Conservation (phyloP, 64 coral and sea anemone genomes). For the Porites australiensis region DNA sequence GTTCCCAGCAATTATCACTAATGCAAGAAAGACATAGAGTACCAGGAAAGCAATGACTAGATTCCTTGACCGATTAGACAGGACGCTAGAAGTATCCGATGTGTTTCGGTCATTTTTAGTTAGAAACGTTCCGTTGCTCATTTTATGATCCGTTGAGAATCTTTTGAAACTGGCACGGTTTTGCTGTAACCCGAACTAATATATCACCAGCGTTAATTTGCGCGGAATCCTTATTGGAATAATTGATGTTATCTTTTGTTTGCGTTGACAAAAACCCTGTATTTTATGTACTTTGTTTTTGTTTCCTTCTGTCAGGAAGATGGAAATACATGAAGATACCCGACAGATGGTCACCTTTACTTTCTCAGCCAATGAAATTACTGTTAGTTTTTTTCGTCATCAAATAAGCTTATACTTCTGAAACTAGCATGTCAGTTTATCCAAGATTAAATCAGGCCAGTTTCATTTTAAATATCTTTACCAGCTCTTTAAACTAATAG, state of each 20-base stretch:
- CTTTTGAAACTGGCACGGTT: too few relatives aligned
- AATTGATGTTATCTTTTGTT: neutral
- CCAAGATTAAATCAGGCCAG: neutral
- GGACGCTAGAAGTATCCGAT: neutral
- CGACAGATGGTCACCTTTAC: neutral
- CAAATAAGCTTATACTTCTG: neutral
- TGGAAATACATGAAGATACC: neutral
- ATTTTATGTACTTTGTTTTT: neutral
- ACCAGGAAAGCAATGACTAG: conserved; percentile 29
- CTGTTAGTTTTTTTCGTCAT: neutral
- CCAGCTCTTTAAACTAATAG: neutral
- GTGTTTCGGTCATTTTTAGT: neutral
- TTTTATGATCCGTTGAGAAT: neutral
- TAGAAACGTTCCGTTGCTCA: neutral
- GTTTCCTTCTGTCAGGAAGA: neutral
- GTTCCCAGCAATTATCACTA: conserved; percentile 47
- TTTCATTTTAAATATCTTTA: neutral
- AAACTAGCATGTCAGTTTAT: neutral
- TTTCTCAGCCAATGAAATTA: neutral
- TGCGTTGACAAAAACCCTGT: neutral
- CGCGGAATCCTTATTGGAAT: neutral
- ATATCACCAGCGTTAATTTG: conserved; percentile 2
- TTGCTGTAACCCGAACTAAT: neutral
- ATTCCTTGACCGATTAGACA: neutral
- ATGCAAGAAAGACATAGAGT: conserved; percentile 40